Evolutionary conservation across 2,113 vertebrate species (phyloP).

Genomic region (Thryonomys swinderianus): DNA sequence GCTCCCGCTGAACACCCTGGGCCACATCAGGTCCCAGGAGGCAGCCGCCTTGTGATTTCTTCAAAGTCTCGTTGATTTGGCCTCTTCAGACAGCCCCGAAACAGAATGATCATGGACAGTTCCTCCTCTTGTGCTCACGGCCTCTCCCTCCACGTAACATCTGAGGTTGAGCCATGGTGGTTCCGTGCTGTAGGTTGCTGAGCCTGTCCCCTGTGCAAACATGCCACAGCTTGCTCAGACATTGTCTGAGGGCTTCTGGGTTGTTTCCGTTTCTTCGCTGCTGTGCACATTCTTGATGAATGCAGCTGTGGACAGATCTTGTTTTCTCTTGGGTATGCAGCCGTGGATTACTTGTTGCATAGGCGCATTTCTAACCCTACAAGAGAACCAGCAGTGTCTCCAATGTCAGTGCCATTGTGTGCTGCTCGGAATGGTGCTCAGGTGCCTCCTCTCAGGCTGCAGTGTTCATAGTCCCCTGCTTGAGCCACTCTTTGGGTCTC

Average conservation of each 20-base stretch:
- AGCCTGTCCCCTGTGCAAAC: background rate
- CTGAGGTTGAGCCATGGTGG: background rate
- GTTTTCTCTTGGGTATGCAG: background rate
- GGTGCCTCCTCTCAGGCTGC: background rate
- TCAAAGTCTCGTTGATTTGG: background rate
- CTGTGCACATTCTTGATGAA: too few relatives aligned
- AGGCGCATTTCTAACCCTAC: background rate
- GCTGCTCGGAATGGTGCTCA: background rate
- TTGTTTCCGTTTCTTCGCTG: background rate
- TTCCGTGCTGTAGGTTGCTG: background rate
- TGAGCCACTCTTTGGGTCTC: background rate
- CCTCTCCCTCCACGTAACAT: background rate
- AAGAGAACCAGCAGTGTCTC: background rate
- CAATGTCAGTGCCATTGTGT: background rate
- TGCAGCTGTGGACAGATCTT: background rate
- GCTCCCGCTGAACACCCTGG: background rate
- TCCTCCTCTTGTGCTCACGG: background rate
- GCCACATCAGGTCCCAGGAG: background rate
- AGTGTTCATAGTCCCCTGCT: too few relatives aligned
- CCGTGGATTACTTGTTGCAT: background rate
- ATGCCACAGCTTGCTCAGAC: accelerated
- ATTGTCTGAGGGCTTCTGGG: background rate
- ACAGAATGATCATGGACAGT: background rate
- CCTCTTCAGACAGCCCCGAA: background rate
- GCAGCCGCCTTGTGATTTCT: background rate